Conservation (phyloP, 2,113 vertebrate genomes). For the Amphiprion percula region DNA sequence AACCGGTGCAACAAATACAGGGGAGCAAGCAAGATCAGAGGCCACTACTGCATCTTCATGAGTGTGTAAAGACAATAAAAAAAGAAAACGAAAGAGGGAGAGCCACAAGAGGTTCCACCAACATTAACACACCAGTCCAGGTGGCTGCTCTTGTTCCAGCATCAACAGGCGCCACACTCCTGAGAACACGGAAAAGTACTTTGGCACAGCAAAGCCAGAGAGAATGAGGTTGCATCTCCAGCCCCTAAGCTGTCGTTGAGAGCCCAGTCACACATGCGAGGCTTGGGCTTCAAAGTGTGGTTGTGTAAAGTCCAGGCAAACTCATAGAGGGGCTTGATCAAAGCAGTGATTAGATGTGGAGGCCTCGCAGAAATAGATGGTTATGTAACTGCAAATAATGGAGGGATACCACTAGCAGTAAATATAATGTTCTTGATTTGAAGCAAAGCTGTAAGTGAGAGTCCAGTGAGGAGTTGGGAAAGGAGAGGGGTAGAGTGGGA, state of each 20-base stretch:
- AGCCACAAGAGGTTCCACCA: conserved; percentile 30
- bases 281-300: conserved; percentile 32
- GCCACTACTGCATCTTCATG: conserved; percentile 14
- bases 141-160: conserved; percentile 37
- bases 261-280: not conserved
- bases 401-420: conserved; percentile 40
- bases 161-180: conserved; percentile 42
- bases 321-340: conserved; percentile 21
- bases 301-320: conserved; percentile 28
- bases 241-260: conserved; percentile 21
- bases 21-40: conserved; percentile 17
- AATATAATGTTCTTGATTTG: conserved; percentile 45
- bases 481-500: not conserved
- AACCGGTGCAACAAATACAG: conserved; percentile 8
- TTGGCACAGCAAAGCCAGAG: conserved; percentile 24
- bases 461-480: conserved; percentile 11
- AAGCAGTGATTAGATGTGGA: conserved; percentile 18
- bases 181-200: conserved; percentile 62
- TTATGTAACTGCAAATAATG: conserved; percentile 56
- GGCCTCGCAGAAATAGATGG: conserved; percentile 29
- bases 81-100: not conserved
- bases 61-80: conserved; percentile 2
- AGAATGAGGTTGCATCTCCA: conserved; percentile 44
- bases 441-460: conserved; percentile 48
- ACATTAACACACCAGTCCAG: conserved; percentile 43